phyloP scores from a whole-genome alignment of 2,113 vertebrate genomes.

The Charadrius vociferus region DNA sequence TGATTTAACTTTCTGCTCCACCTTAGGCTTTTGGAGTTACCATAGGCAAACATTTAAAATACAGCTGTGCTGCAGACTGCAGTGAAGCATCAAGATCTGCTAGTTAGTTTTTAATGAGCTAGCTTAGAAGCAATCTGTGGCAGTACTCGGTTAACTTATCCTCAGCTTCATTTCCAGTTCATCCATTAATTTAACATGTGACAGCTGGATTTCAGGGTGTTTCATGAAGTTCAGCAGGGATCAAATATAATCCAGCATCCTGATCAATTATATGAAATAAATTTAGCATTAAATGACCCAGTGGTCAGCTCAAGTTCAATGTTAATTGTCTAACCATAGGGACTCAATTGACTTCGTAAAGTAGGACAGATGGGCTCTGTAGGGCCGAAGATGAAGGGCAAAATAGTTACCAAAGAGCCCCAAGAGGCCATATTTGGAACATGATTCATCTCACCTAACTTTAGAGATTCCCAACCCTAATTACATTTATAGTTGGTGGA shows the following conservation, averaged over 20 bases:
- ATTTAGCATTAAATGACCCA: constrained; percentile 34
- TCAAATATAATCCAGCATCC: constrained; percentile 27
- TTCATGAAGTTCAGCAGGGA: constrained; percentile 23
- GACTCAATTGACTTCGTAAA: constrained; percentile 15
- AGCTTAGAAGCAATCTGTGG: constrained; percentile 2
- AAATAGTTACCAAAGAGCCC: background rate
- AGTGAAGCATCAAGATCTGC: constrained; percentile 26
- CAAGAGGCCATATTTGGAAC: background rate
- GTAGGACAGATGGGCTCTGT: constrained; percentile 44
- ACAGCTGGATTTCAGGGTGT: constrained; percentile 8
- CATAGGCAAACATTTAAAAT: background rate
- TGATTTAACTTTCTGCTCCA: background rate
- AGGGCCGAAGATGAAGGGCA: background rate
- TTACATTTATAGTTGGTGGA: background rate
- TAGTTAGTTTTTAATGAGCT: constrained; percentile 44
- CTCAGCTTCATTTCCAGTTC: background rate
- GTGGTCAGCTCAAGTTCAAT: constrained; percentile 16
- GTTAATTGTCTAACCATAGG: constrained; percentile 42
- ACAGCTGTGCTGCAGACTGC: constrained; percentile 3
- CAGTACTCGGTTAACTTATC: constrained; percentile 4
- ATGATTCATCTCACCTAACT: background rate
- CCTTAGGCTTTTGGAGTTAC: background rate
- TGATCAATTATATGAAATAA: constrained; percentile 59
- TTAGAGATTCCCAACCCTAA: background rate
- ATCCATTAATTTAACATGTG: constrained; percentile 36